phyloP scores from a whole-genome alignment of 2,888 invertebrate genomes.

The Lymantria dispar region DNA sequence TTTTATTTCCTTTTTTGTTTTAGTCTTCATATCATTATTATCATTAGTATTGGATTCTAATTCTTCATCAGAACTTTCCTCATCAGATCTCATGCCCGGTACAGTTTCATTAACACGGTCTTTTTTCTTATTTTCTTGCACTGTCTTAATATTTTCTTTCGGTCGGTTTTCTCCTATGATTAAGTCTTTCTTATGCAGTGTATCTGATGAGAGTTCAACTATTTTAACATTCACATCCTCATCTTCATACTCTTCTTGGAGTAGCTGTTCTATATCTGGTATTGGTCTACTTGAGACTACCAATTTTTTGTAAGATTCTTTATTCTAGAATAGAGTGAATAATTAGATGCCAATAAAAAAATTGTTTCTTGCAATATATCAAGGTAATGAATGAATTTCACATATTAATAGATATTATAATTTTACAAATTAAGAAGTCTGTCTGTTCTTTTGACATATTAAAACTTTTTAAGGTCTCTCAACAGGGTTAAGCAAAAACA shows the following conservation, averaged over 20 bases:
- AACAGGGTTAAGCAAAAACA: too few relatives aligned
- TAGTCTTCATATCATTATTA: conserved; percentile 54
- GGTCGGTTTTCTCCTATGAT: conserved; percentile 88
- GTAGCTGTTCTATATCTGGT: conserved; percentile 86
- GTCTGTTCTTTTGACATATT: too few relatives aligned
- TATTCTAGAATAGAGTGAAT: conserved; percentile 63
- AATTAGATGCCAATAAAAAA: too few relatives aligned
- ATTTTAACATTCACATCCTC: conserved; percentile 91
- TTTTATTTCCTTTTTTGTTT: conserved; percentile 87
- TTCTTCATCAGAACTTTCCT: conserved; percentile 49
- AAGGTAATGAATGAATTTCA: too few relatives aligned
- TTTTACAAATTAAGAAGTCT: too few relatives aligned
- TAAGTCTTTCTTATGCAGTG: conserved; percentile 86
- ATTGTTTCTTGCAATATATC: too few relatives aligned
- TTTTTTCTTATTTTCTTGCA: conserved; percentile 37
- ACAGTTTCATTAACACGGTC: conserved; percentile 40
- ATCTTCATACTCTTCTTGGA: conserved; percentile 88
- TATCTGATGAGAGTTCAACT: conserved; percentile 87
- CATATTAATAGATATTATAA: too few relatives aligned
- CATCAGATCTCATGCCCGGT: conserved; percentile 65
- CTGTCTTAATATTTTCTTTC: conserved; percentile 42
- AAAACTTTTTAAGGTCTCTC: too few relatives aligned
- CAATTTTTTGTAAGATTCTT: conserved; percentile 88
- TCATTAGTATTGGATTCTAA: conserved; percentile 46
- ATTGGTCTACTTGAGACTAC: conserved; percentile 87